phyloP scores from a whole-genome alignment of 2,888 invertebrate genomes.

The Sphinx pinastri region DNA sequence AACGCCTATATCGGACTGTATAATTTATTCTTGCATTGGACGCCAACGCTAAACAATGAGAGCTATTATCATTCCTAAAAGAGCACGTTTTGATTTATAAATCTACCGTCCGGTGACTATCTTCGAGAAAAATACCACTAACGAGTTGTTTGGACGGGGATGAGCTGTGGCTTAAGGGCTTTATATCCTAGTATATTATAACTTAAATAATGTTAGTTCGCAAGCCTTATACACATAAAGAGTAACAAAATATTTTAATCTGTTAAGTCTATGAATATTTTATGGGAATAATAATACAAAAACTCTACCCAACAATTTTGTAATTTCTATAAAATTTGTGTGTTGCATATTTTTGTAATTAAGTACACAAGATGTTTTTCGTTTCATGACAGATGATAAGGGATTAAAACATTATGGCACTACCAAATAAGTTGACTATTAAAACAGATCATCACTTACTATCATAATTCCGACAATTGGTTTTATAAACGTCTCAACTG shows the following conservation, averaged over 20 bases:
- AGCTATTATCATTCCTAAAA: constrained; percentile 70
- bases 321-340: too few relatives aligned
- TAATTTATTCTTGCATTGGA: constrained; percentile 79
- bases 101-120: constrained; percentile 21
- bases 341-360: too few relatives aligned
- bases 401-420: background rate
- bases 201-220: background rate
- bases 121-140: constrained; percentile 20
- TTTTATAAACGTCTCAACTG: background rate
- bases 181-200: constrained; percentile 5
- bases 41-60: constrained; percentile 74
- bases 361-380: too few relatives aligned
- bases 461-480: too few relatives aligned
- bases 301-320: too few relatives aligned
- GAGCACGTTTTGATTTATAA: constrained; percentile 60
- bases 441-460: too few relatives aligned
- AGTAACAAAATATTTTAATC: too few relatives aligned
- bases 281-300: too few relatives aligned
- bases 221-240: too few relatives aligned
- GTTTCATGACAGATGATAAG: too few relatives aligned
- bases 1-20: constrained; percentile 80
- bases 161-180: background rate
- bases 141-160: constrained; percentile 1
- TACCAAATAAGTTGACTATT: too few relatives aligned
- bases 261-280: too few relatives aligned